phyloP scores from a whole-genome alignment of 2,797 vertebrate species.

The Somateria mollissima region DNA sequence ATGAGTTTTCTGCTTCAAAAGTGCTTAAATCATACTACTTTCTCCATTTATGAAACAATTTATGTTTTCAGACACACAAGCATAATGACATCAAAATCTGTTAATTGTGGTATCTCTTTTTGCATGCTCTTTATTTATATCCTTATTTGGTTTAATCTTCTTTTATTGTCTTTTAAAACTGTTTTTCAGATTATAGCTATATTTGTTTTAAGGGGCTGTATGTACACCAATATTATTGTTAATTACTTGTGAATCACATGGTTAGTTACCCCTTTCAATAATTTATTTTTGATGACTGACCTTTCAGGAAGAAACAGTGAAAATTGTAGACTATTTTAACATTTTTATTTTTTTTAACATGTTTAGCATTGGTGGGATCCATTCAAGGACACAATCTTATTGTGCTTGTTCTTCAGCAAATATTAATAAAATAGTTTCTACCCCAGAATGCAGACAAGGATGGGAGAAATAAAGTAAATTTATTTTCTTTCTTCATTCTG shows the following conservation, averaged over 20 bases:
- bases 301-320: constrained; percentile 5
- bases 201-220: constrained; percentile 57
- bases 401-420: background rate
- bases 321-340: background rate
- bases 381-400: background rate
- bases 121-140: constrained; percentile 65
- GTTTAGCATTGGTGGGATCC: background rate
- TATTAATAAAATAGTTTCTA: background rate
- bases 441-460: background rate
- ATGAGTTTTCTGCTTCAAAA: constrained; percentile 79
- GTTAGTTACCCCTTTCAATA: constrained; percentile 59
- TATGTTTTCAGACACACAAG: constrained; percentile 63
- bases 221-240: constrained; percentile 59
- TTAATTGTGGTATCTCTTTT: constrained; percentile 71
- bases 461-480: background rate
- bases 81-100: constrained; percentile 72
- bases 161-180: constrained; percentile 67
- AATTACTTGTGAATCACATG: constrained; percentile 57
- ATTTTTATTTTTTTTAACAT: background rate
- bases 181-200: background rate
- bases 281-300: constrained; percentile 36
- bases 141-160: constrained; percentile 60
- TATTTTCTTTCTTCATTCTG: background rate
- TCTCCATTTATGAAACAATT: constrained; percentile 70
- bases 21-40: constrained; percentile 74